Base-by-base conservation (phyloP, 2,797 vertebrate genomes). In the Picus viridis region DNA sequence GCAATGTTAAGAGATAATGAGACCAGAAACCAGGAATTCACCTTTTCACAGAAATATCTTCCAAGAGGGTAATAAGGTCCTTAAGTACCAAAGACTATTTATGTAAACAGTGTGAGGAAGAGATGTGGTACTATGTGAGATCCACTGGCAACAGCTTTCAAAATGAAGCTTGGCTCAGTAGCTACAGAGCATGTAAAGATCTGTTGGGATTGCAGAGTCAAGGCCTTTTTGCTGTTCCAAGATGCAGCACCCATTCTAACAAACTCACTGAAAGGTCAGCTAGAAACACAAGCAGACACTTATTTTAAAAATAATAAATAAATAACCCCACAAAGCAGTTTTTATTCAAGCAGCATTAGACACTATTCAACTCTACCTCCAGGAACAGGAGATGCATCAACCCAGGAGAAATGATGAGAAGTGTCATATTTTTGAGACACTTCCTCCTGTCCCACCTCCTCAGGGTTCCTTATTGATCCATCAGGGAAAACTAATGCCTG, bases 241-340 rank as follows among this genome's bases (percentile, higher is more conserved):
- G 85, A 83, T 53, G 59, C 80, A 90, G 93, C 87, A 93, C 83
- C 89, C 87, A 79, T 59, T 32, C 58, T 65, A 63, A 94, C 89
- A 91, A 95, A 94, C 8, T 29, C 86, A 86, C 92, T 93, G 90
- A 92, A 94, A 95, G 83, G 92, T 91, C 91, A 95, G 64, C 71
- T 56, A 57, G 71, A 93, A 92, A 88, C 71, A 88, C 61, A 78
- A 89, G 72, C 57, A 79, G 57, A 24, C 63, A 39, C 86, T 94
- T 88, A 77, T 87, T 74, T 26, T 26, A 16, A 78, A 22, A 22
- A 9, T 14, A 73, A 41, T 10, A 9, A 12, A 4, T 13, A 22
- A 23, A 6, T 43, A 49, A 22, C 10, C 14, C 2, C 17, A 12
- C n/a, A 29, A 32, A 63, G 29, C 24, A 41, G 43, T 43, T 94